Percentiles rank a stretch among this genome's conserved stretches.
Conservation (phyloP, 1,140 invertebrate genomes). For the Oreohelix idahoensis region DNA sequence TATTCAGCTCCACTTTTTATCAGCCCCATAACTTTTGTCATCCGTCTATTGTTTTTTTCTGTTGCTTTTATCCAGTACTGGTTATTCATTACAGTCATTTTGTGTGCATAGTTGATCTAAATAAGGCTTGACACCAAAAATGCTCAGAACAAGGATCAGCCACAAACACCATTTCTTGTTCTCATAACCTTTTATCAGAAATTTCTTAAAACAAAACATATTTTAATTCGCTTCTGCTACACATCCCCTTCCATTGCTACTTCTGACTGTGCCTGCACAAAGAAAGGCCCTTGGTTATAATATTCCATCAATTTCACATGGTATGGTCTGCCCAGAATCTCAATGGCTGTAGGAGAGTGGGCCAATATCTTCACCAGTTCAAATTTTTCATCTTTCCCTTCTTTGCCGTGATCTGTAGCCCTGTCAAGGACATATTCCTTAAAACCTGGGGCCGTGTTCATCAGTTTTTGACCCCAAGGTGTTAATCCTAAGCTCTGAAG, state of each 20-base stretch:
- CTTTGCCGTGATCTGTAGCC: slow-evolving; percentile 79
- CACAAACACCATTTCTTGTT: too few species aligned
- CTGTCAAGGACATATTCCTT: slow-evolving; percentile 84
- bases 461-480: slow-evolving; percentile 79
- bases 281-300: slow-evolving; percentile 82
- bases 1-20: too few species aligned
- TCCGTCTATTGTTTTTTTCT: too few species aligned
- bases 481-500: slow-evolving; percentile 75
- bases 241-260: slow-evolving; percentile 75
- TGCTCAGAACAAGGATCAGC: too few species aligned
- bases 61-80: too few species aligned
- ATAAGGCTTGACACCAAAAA: too few species aligned
- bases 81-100: too few species aligned
- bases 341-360: slow-evolving; percentile 74
- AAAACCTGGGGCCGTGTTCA: slow-evolving; percentile 79
- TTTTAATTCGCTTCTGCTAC: neutral
- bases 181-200: too few species aligned
- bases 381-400: slow-evolving; percentile 82
- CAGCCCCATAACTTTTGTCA: too few species aligned
- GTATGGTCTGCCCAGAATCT: slow-evolving; percentile 79
- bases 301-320: slow-evolving; percentile 79
- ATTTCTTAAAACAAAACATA: too few species aligned
- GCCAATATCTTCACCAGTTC: slow-evolving; percentile 80
- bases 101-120: too few species aligned
- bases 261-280: slow-evolving; percentile 79